Evolutionary conservation across 2,888 invertebrate genomes (phyloP), one percentile per base, ranked within the genome.

Genomic region (Eretmocerus hayati): DNA sequence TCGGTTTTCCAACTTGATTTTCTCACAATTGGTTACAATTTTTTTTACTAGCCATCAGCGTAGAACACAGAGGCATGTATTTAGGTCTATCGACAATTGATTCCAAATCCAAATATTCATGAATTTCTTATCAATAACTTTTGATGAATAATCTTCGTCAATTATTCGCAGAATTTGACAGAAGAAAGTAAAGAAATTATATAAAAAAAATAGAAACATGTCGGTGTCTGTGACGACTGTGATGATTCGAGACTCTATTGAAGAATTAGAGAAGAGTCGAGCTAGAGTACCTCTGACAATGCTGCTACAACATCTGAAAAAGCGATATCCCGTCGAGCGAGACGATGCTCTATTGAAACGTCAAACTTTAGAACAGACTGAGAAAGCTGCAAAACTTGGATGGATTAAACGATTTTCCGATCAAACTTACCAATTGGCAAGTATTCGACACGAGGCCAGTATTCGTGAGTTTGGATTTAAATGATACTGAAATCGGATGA

Each of bases 321-420:
- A 36, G 22, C 41, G 39, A 40, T 61, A 59, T 46, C 64, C 67
- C 5, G 58, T 65, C 37, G 52, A 60, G 36, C 56, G 23, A 13
- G 46, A 63, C 51, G n/a, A 49, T 13, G 31, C 48, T 20, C 16
- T 21, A 19, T 49, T 65, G 8, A 56, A 50, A 35, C 40, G 44
- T 13, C 62, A 67, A 52, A 47, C 67, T 18, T 30, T 38, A 1
- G 55, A 59, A 16, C 61, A 61, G 37, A 56, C 63, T 6, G 54
- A 58, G 5, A 59, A 58, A 45, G 66, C 67, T 6, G 62, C 65
- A 4, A 49, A 39, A 4, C 54, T 59, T 15, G 67, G 66, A 20
- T 53, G 63, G 23, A 46, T 67, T 32, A 19, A 46, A 9, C 59
- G 56, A 48, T 59, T 50, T 19, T 57, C 56, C 11, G 52, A 56